phyloP scores from a whole-genome alignment of 2,797 vertebrate genomes.

The Hybognathus amarus region DNA sequence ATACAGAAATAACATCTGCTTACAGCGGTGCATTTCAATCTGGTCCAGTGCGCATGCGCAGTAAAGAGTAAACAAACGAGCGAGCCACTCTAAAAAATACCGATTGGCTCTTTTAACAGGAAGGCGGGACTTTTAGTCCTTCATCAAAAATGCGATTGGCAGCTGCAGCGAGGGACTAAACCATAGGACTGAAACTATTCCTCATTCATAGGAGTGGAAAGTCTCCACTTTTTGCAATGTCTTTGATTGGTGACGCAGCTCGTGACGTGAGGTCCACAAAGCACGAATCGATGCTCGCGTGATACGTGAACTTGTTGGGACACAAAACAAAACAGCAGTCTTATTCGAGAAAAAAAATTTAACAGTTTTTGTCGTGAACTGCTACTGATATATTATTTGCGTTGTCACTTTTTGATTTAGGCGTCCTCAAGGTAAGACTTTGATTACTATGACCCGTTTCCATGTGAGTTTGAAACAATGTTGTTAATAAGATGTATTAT shows the following conservation, averaged over 20 bases:
- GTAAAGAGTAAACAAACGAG: slow-evolving; percentile 1
- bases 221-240: not conserved
- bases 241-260: not conserved
- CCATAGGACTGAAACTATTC: not conserved
- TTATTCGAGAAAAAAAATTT: not conserved
- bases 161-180: not conserved
- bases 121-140: not conserved
- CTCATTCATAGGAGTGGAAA: not conserved
- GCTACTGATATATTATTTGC: not conserved
- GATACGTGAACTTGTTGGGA: not conserved
- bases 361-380: not conserved
- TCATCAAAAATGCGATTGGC: not conserved
- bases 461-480: not conserved
- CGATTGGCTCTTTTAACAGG: not conserved
- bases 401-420: not conserved
- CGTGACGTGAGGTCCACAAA: not conserved
- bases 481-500: not conserved
- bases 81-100: not conserved
- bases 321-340: not conserved
- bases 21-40: not conserved
- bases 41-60: not conserved
- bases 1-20: not conserved
- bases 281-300: not conserved
- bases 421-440: slow-evolving; percentile 6
- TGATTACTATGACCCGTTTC: not conserved